These are phyloP conservation scores for Penelope pileata DNA, from an alignment of 2,113 vertebrate species.

Conservation along the genomic window DNA sequence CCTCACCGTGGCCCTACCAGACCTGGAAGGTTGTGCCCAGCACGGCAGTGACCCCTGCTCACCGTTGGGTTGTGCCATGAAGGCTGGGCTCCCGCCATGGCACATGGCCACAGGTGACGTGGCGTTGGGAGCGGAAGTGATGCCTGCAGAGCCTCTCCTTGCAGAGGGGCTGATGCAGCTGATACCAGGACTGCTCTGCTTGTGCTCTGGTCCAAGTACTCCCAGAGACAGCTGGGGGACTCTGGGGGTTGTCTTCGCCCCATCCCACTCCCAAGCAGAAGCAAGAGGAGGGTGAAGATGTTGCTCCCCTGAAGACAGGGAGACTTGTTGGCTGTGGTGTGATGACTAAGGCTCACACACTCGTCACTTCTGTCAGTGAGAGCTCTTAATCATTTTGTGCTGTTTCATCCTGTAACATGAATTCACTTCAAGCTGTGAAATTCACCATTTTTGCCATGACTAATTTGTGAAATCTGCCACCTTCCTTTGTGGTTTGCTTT, in stretches of 20 bases:
- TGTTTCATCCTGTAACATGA: constrained; percentile 48
- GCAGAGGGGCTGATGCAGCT: rapidly evolving
- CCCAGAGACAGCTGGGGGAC: background rate
- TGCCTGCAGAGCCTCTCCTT: background rate
- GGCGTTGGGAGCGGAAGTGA: rapidly evolving
- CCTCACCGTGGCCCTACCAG: background rate
- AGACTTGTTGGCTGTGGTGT: background rate
- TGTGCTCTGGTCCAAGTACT: background rate
- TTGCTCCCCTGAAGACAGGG: background rate
- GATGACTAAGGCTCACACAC: constrained; percentile 64
- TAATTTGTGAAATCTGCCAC: constrained; percentile 64
- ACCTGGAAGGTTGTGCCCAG: background rate
- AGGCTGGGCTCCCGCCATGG: rapidly evolving
- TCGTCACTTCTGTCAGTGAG: constrained; percentile 51
- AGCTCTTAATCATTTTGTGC: constrained; percentile 55
- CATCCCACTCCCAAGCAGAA: background rate
- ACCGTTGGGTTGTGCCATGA: background rate
- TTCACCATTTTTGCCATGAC: constrained; percentile 57
- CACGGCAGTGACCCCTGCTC: background rate
- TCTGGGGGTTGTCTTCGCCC: background rate
- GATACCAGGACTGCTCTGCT: rapidly evolving
- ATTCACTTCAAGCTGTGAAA: constrained; percentile 66
- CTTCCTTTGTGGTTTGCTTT: constrained; percentile 1
- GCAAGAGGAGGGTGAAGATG: background rate
- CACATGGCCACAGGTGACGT: background rate